Base-by-base conservation (phyloP, 2,888 invertebrate genomes). In the Melieria picta region DNA sequence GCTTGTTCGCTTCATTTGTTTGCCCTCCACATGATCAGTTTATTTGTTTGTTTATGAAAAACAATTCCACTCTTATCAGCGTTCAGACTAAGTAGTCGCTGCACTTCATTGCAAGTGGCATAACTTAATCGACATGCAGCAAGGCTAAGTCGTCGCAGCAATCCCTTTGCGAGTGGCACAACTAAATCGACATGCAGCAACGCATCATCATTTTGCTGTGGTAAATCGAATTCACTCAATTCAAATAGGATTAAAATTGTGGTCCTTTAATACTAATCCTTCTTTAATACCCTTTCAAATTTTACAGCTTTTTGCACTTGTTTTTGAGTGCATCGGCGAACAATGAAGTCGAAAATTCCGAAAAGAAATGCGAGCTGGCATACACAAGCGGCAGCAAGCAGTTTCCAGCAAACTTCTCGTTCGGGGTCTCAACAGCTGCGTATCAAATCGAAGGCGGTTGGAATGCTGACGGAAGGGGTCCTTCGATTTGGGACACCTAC, bases 401-500 rank as follows among this genome's bases (percentile, higher is more conserved):
- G 46, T 83, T 83, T 75, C 82, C 83, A 3, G 52, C 63, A 0
- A 65, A 77, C 48, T 83, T 83, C 71, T 73, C 74, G 52, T 80
- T 83, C 74, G 83, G 83, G 1, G 81, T 79, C 3, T 78, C 82
- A 45, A 83, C 83, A 1, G 80, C 83, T 2, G 81, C 83, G 16
- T 82, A 80, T 76, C 82, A 82, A 72, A 80, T 82, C 46, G 82
- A 83, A 77, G 83, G 83, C 7, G 83, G 74, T 43, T 83, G 82
- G 82, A 78, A 82, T 76, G 79, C 74, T 64, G 82, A 82, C 69
- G 90, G 88, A 43, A 89, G 89, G 79, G 87, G 88, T 5, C 86
- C 87, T 78, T 90, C 87, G 78, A 88, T 89, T 72, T 89, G 89
- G 89, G 89, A 89, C 78, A 80, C 80, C 6, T 83, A 83, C 65